Evolutionary conservation across 2,888 invertebrate genomes (phyloP), one percentile per base, ranked within the genome.

Genomic region (Heliconius ismenius): DNA sequence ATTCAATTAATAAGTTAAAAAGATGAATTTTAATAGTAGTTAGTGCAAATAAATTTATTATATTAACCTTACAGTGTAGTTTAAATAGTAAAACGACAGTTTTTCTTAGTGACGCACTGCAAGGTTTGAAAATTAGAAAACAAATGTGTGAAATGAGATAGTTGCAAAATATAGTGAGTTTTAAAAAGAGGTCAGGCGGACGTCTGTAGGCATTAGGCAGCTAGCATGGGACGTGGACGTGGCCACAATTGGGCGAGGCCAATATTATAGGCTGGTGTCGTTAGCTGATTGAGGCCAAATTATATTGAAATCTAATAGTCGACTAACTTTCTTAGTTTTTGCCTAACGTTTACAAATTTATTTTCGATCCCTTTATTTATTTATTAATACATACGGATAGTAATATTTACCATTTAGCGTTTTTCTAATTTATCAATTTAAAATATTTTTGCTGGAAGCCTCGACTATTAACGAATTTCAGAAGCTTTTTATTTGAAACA

Each of bases 141-240:
- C 54, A 54, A 74, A 54, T 54, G 26, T 7, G 49, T 28, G 49
- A 21, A 32, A 13, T 64, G 11, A 60, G 28, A n/a, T 32, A 65
- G 64, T 65, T 54, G 49, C 32, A 74, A 65, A 26, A 28, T 73
- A 13, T 11, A 63, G 74, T 39, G 54, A 74, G 28, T 32, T 13
- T 24, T 43, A 54, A 49, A 74, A 74, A 74, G 49, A 24, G 74
- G 74, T 74, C 74, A 74, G 32, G 54, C 32, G 54, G 63, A 65
- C 64, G 65, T 49, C 21, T 49, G 63, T 49, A 43, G 18, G 43
- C 39, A 26, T 24, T 15, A 15, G 26, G 62, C 62, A 24, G n/a
- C 15, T 18, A 24, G 15, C 43, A 64, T 64, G 24, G 64, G 43
- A n/a, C 43, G 64, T 73, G 10, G 26, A 64, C 11, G 64, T 32